phyloP scores from a whole-genome alignment of 2,113 vertebrate species.

The Tor tambroides region DNA sequence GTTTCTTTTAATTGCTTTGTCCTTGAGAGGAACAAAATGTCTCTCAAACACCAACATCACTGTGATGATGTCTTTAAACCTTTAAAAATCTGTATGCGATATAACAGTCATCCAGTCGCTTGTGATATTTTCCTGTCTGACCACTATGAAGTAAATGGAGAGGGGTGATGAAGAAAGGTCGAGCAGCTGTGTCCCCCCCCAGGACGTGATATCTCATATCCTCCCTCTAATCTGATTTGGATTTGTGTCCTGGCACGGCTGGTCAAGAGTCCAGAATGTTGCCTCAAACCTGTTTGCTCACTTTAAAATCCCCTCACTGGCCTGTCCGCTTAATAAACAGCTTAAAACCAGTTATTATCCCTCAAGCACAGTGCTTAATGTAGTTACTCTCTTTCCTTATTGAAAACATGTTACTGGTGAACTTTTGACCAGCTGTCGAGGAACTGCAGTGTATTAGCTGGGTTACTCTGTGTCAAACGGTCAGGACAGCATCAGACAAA shows the following conservation, averaged over 20 bases:
- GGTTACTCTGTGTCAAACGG: background rate
- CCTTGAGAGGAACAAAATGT: background rate
- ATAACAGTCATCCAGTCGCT: background rate
- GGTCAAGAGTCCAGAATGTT: slow-evolving; percentile 36
- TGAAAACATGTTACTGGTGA: slow-evolving; percentile 41
- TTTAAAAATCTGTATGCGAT: background rate
- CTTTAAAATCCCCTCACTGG: background rate
- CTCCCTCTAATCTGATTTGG: slow-evolving; percentile 31
- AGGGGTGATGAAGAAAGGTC: slow-evolving; percentile 14
- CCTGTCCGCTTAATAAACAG: slow-evolving; percentile 11
- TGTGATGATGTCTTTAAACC: background rate
- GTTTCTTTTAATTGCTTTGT: slow-evolving; percentile 11
- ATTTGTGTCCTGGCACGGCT: background rate
- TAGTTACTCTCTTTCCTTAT: slow-evolving; percentile 30
- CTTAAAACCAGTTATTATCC: slow-evolving; percentile 20
- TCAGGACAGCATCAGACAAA: background rate
- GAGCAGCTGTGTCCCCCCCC: slow-evolving; percentile 24
- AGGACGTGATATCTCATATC: slow-evolving; percentile 35
- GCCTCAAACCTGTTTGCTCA: slow-evolving; percentile 28
- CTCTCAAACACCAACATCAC: background rate
- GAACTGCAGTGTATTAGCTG: background rate
- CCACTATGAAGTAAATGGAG: slow-evolving; percentile 7
- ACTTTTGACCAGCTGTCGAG: slow-evolving; percentile 37
- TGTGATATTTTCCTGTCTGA: slow-evolving; percentile 17
- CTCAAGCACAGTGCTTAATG: background rate